phyloP scores from a whole-genome alignment of 2,888 invertebrate species.

The Sipha maydis region DNA sequence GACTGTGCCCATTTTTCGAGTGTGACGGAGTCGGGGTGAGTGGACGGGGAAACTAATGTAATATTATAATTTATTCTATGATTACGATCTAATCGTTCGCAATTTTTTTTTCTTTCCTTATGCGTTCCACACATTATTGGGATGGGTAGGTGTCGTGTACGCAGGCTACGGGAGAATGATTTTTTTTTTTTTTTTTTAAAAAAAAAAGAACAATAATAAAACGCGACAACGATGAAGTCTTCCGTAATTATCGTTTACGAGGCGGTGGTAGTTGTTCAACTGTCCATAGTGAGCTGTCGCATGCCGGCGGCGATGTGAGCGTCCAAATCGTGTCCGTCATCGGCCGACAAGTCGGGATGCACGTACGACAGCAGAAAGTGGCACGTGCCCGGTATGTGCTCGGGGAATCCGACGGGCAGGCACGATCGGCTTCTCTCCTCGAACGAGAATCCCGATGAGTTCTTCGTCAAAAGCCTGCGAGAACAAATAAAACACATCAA shows the following conservation, averaged over 20 bases:
- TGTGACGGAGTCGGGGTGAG: neutral
- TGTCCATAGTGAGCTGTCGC: slow-evolving; percentile 32
- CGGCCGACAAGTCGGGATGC: slow-evolving; percentile 75
- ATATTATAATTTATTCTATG: neutral
- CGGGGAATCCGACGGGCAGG: slow-evolving; percentile 86
- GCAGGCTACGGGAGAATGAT: neutral
- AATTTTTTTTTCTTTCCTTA: neutral
- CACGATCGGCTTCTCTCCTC: slow-evolving; percentile 80
- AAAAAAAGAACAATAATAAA: neutral
- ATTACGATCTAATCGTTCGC: neutral
- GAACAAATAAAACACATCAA: neutral
- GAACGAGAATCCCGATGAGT: slow-evolving; percentile 78
- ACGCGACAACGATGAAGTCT: neutral
- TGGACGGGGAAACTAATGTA: neutral
- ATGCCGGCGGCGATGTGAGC: slow-evolving; percentile 71
- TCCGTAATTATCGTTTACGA: neutral
- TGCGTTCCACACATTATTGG: neutral
- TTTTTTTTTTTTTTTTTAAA: too few relatives aligned
- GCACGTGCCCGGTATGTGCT: slow-evolving; percentile 82
- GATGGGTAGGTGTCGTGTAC: neutral
- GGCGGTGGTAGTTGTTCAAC: slow-evolving; percentile 23
- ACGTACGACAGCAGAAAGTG: slow-evolving; percentile 85
- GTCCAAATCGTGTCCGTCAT: slow-evolving; percentile 72
- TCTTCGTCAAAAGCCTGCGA: slow-evolving; percentile 79
- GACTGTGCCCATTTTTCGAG: neutral